These are phyloP conservation scores for Colius striatus DNA, from an alignment of 2,113 vertebrate species.

Conservation along the genomic window DNA sequence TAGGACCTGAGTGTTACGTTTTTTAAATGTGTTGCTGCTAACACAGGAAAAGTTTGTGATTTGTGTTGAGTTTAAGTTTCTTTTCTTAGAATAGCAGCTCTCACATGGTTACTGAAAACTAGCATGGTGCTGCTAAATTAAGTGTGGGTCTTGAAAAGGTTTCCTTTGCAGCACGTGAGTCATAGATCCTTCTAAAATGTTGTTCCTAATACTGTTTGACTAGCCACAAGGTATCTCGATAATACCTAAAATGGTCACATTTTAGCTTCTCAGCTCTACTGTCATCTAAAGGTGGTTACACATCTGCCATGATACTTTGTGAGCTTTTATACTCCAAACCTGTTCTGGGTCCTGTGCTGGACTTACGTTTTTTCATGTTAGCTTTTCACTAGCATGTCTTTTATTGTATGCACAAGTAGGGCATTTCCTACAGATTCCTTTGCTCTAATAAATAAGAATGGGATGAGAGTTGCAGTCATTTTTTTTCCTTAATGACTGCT, in stretches of 20 bases:
- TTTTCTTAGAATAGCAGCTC: not conserved
- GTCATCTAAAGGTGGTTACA: not conserved
- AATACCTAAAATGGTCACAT: not conserved
- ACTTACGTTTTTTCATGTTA: not conserved
- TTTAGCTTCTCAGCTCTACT: not conserved
- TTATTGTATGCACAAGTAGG: not conserved
- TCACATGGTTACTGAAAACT: fast-evolving
- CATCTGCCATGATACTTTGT: not conserved
- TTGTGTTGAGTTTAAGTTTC: not conserved
- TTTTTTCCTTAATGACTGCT: not conserved
- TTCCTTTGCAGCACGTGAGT: not conserved
- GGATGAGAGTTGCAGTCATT: not conserved
- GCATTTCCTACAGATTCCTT: not conserved
- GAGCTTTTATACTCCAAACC: not conserved
- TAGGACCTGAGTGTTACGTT: not conserved
- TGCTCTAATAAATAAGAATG: not conserved
- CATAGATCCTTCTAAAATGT: not conserved
- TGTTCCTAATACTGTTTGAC: not conserved
- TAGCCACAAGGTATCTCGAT: not conserved
- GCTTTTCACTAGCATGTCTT: not conserved
- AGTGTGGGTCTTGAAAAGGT: not conserved
- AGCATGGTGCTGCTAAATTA: too few relatives aligned
- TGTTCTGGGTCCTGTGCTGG: not conserved
- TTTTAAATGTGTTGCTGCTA: not conserved
- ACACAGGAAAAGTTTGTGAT: not conserved